Conservation (phyloP, 2,888 invertebrate species). For the Chalcis sispes region DNA sequence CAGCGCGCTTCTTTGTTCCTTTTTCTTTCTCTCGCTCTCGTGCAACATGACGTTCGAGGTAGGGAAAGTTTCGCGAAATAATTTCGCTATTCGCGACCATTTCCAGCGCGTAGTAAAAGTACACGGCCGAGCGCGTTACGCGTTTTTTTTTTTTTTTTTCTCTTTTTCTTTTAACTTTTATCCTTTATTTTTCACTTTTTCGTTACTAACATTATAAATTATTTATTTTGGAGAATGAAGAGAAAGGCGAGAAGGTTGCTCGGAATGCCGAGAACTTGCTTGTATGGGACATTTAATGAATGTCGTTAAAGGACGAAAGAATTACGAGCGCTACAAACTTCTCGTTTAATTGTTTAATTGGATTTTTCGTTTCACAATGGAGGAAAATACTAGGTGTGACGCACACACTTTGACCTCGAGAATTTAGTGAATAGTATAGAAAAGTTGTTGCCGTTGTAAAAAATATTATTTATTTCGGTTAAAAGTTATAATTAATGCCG, state of each 20-base stretch:
- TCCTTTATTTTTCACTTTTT: neutral
- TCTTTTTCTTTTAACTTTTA: neutral
- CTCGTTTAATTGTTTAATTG: conserved; percentile 48
- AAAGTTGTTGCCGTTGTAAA: too few species aligned
- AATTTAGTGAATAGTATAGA: too few species aligned
- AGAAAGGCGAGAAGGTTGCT: too few species aligned
- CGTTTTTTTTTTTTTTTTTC: neutral
- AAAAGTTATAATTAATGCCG: too few species aligned
- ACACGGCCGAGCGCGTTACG: neutral
- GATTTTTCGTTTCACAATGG: conserved; percentile 40
- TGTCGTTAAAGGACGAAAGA: conserved; percentile 10
- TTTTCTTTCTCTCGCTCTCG: neutral
- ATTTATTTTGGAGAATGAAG: conserved; percentile 42
- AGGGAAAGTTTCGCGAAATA: conserved; percentile 41
- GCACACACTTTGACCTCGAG: too few species aligned
- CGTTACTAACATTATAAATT: conserved; percentile 45
- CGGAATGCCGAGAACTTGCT: neutral
- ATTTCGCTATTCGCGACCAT: conserved; percentile 39
- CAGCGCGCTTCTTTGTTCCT: neutral
- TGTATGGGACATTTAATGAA: conserved; percentile 45
- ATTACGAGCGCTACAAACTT: conserved; percentile 35
- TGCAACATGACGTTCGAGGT: too few species aligned
- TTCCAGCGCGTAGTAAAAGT: neutral
- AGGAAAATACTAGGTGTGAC: too few species aligned
- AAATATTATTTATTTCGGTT: too few species aligned